phyloP scores from a whole-genome alignment of 2,888 invertebrate species.

The Cataglyphis cursor region DNA sequence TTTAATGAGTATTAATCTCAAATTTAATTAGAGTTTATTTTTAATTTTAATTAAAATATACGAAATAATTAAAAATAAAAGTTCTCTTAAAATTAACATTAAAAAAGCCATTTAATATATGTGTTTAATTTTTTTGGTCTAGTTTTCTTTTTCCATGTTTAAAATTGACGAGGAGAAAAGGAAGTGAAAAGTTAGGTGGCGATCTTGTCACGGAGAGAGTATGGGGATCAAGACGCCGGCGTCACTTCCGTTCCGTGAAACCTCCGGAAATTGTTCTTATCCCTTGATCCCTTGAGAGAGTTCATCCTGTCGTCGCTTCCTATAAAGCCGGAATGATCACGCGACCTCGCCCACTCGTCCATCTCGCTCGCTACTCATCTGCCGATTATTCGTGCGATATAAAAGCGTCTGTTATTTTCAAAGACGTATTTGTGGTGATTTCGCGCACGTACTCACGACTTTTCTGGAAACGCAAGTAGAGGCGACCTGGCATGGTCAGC shows the following conservation, averaged over 20 bases:
- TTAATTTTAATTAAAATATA: neutral
- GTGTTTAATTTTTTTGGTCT: constrained; percentile 11
- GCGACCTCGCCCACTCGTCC: constrained; percentile 57
- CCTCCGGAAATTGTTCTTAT: constrained; percentile 80
- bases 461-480: neutral
- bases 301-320: constrained; percentile 77
- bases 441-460: neutral
- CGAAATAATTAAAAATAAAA: neutral
- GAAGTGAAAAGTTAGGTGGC: constrained; percentile 34
- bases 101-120: neutral
- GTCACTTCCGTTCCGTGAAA: constrained; percentile 76
- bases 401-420: neutral
- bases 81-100: neutral
- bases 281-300: constrained; percentile 80
- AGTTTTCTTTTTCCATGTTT: neutral
- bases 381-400: constrained; percentile 60
- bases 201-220: constrained; percentile 63
- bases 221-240: constrained; percentile 72
- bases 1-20: neutral
- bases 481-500: neutral
- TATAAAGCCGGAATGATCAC: constrained; percentile 67
- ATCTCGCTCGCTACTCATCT: constrained; percentile 50
- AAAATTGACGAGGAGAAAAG: neutral
- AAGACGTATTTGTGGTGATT: constrained; percentile 13
- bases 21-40: neutral